Evolutionary conservation across 1,140 invertebrate species (phyloP).

Genomic region (Eumeta japonica): DNA sequence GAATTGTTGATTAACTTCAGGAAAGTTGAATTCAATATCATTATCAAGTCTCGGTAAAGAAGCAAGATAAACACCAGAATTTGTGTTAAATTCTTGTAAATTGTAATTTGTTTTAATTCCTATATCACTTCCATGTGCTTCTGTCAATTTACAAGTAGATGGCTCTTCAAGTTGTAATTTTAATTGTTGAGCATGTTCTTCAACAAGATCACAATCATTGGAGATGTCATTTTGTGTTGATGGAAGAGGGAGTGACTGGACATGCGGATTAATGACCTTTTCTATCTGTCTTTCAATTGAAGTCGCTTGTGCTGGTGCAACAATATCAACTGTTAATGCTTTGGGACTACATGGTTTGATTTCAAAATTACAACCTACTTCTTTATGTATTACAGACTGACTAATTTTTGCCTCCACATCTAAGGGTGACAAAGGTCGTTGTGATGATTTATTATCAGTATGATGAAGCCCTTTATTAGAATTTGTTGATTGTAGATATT

Average conservation of each 20-base stretch:
- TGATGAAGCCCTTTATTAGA: constrained; percentile 13
- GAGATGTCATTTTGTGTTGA: neutral
- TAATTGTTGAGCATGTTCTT: too few species aligned
- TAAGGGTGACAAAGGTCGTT: constrained; percentile 40
- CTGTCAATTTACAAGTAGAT: constrained; percentile 37
- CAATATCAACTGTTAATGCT: constrained; percentile 47
- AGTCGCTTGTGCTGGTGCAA: constrained; percentile 37
- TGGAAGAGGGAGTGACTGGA: too few species aligned
- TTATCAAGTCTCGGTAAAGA: constrained; percentile 46
- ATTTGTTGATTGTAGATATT: too few species aligned
- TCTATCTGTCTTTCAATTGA: constrained; percentile 41
- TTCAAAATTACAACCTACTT: constrained; percentile 57
- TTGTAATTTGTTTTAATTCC: constrained; percentile 30
- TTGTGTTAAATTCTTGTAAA: constrained; percentile 41
- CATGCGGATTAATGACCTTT: constrained; percentile 39
- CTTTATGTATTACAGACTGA: constrained; percentile 57
- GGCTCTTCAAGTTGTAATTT: constrained; percentile 21
- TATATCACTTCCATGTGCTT: constrained; percentile 22
- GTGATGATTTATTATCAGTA: constrained; percentile 16
- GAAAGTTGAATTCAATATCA: constrained; percentile 49
- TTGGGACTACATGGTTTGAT: constrained; percentile 54
- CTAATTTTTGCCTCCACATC: constrained; percentile 58
- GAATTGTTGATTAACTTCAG: constrained; percentile 52
- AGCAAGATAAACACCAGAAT: constrained; percentile 40
- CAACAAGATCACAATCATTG: neutral